Conservation (phyloP, 2,113 vertebrate genomes). For the Noturus placidus region DNA sequence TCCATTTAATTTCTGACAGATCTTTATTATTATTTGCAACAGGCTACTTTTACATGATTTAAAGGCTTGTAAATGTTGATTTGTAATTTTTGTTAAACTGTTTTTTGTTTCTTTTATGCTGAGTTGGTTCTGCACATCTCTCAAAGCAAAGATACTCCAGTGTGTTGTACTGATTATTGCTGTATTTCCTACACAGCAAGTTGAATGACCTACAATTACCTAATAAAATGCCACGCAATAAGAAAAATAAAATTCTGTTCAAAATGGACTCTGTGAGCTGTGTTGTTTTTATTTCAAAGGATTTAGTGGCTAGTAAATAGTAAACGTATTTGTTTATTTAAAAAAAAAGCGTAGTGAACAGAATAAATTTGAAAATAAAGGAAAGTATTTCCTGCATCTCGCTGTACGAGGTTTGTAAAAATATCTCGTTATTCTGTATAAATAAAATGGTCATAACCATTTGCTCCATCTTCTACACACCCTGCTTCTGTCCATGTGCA, state of each 20-base stretch:
- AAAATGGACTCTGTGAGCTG: not conserved
- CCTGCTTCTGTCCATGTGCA: not conserved
- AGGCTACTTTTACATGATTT: not conserved
- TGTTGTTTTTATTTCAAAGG: not conserved
- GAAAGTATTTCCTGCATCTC: not conserved
- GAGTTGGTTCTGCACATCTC: not conserved
- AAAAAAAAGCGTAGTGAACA: not conserved
- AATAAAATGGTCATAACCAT: not conserved
- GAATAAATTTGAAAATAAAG: not conserved
- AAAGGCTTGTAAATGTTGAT: slow-evolving; percentile 35
- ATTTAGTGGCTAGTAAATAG: slow-evolving; percentile 1
- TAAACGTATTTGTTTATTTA: not conserved
- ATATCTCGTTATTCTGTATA: not conserved
- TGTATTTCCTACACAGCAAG: slow-evolving; percentile 22
- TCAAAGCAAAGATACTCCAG: slow-evolving; percentile 16
- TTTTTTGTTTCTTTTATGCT: slow-evolving; percentile 6
- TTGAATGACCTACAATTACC: slow-evolving; percentile 34
- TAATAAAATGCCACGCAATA: slow-evolving; percentile 39
- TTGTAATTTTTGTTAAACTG: not conserved
- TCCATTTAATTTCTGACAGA: slow-evolving; percentile 6
- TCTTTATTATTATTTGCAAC: not conserved
- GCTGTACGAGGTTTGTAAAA: not conserved
- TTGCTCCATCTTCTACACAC: not conserved
- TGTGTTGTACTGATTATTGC: slow-evolving; percentile 35
- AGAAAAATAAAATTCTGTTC: slow-evolving; percentile 12